These are phyloP conservation scores for Cacatua alba DNA, from an alignment of 2,113 vertebrate species.

Conservation along the genomic window DNA sequence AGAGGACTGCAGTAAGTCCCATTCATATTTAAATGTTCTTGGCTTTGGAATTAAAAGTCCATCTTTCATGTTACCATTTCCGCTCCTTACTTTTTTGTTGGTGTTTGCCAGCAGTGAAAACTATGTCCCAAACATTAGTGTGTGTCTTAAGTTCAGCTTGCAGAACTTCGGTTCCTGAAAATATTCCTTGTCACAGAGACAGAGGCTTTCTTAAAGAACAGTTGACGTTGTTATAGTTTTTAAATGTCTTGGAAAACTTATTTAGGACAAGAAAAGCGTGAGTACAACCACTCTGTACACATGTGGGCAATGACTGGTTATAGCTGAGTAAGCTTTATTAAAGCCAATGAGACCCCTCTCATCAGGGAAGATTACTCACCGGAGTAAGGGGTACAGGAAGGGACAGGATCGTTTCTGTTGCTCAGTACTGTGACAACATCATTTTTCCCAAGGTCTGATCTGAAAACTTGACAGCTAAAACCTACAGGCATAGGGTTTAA, in stretches of 20 bases:
- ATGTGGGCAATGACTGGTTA: not conserved
- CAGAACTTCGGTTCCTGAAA: not conserved
- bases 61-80: slow-evolving; percentile 54
- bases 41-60: slow-evolving; percentile 57
- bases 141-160: not conserved
- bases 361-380: not conserved
- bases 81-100: slow-evolving; percentile 49
- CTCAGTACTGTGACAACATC: not conserved
- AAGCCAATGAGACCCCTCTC: not conserved
- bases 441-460: not conserved
- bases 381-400: not conserved
- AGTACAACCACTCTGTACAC: not conserved
- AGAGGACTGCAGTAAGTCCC: slow-evolving; percentile 23
- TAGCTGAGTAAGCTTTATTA: not conserved
- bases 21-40: slow-evolving; percentile 71
- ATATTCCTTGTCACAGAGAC: not conserved
- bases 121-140: not conserved
- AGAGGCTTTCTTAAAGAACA: not conserved
- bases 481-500: not conserved
- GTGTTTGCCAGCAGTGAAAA: not conserved
- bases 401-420: not conserved
- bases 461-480: slow-evolving; percentile 14
- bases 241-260: not conserved
- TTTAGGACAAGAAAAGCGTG: not conserved
- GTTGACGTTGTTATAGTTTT: not conserved